phyloP scores from a whole-genome alignment of 2,113 vertebrate genomes.

The Polypterus senegalus region DNA sequence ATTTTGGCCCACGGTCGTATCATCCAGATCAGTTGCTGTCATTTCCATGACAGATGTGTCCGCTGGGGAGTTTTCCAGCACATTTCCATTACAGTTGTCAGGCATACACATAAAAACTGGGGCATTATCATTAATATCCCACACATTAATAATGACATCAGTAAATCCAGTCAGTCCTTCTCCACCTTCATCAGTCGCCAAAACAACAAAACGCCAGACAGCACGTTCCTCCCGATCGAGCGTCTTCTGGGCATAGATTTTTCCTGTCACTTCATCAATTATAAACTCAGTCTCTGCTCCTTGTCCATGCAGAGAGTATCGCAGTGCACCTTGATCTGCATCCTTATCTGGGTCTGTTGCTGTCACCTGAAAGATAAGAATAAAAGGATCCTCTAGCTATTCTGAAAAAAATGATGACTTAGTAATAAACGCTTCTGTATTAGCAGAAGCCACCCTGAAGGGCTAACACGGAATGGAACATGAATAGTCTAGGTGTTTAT shows the following conservation, averaged over 20 bases:
- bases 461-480: no score
- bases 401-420: no score
- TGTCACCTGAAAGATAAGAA: conserved; percentile 54
- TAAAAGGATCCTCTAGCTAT: no score
- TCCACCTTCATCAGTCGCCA: conserved; percentile 74
- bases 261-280: conserved; percentile 70
- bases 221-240: conserved; percentile 68
- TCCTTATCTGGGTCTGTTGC: conserved; percentile 72
- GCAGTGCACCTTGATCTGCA: conserved; percentile 59
- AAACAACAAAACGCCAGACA: conserved; percentile 71
- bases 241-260: conserved; percentile 64
- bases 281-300: conserved; percentile 71
- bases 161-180: conserved; percentile 82
- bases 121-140: conserved; percentile 76
- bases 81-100: conserved; percentile 54
- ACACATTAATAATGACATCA: conserved; percentile 75
- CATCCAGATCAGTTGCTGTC: conserved; percentile 68
- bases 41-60: conserved; percentile 72
- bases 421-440: no score
- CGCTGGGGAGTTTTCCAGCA: conserved; percentile 59
- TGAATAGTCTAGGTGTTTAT: no score
- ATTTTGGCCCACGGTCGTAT: conserved; percentile 65
- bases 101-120: conserved; percentile 62
- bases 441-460: no score
- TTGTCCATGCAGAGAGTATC: conserved; percentile 72